Evolutionary conservation across 1,140 invertebrate genomes (phyloP).

Genomic region (Meloidogyne floridensis): DNA sequence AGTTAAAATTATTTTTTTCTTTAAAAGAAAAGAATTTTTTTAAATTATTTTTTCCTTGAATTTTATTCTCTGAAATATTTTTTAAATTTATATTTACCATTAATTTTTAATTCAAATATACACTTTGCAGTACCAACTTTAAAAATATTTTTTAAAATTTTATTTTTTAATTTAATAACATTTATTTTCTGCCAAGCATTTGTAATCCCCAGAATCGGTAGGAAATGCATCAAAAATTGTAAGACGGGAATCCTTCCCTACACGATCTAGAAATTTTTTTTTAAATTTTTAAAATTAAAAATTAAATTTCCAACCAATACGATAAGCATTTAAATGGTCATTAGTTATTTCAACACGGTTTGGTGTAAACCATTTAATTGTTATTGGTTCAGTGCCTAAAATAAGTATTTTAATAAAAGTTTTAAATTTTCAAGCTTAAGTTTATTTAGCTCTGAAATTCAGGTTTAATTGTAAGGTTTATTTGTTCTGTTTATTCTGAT

Average conservation of each 20-base stretch:
- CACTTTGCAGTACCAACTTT: constrained; percentile 24
- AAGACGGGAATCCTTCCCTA: constrained; percentile 68
- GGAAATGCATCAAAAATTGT: constrained; percentile 86
- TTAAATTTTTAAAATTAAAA: background rate
- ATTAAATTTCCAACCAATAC: constrained; percentile 31
- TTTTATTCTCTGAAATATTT: background rate
- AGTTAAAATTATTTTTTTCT: constrained; percentile 16
- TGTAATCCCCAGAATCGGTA: constrained; percentile 87
- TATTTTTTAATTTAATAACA: constrained; percentile 28
- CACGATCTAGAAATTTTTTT: background rate
- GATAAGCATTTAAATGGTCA: constrained; percentile 44
- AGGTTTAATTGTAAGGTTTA: no score
- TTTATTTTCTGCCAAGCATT: constrained; percentile 82
- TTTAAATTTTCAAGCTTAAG: no score
- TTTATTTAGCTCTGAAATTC: no score
- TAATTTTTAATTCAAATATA: constrained; percentile 24
- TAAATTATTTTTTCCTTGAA: no score
- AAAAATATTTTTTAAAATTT: constrained; percentile 5
- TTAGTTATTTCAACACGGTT: constrained; percentile 50
- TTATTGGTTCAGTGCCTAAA: constrained; percentile 56
- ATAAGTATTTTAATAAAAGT: background rate
- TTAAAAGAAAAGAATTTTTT: background rate
- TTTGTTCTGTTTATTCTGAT: no score
- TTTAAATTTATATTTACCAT: constrained; percentile 12
- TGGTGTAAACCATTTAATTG: constrained; percentile 50